A percentile compares a stretch with the other conserved stretches of the same genome.
phyloP scores from a whole-genome alignment of 2,888 invertebrate species.

The Pocota personata region DNA sequence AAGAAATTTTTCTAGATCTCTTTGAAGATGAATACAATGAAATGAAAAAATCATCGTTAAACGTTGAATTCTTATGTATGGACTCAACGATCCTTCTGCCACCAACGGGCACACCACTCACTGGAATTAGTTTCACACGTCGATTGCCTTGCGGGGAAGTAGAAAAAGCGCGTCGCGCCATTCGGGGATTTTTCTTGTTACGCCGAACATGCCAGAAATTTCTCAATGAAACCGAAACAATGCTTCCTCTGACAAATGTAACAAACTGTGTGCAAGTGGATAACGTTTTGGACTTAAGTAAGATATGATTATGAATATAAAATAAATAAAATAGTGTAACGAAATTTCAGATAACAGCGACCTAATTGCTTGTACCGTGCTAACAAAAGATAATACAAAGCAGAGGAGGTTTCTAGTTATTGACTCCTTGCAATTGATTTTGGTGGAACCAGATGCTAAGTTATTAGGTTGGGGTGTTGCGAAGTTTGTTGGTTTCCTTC shows the following conservation, averaged over 20 bases:
- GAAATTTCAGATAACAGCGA: slow-evolving; percentile 94
- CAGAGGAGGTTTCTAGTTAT: slow-evolving; percentile 98
- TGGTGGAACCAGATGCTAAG: slow-evolving; percentile 98
- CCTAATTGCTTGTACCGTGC: slow-evolving; percentile 97
- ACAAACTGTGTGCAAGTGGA: slow-evolving; percentile 95
- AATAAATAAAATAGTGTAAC: slow-evolving; percentile 8
- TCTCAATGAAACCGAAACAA: slow-evolving; percentile 91
- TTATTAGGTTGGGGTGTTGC: slow-evolving; percentile 99
- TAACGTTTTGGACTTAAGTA: slow-evolving; percentile 97
- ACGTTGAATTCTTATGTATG: slow-evolving; percentile 98
- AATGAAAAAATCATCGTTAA: slow-evolving; percentile 92
- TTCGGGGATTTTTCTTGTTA: slow-evolving; percentile 95
- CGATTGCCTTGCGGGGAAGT: slow-evolving; percentile 98
- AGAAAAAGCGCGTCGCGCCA: slow-evolving; percentile 93
- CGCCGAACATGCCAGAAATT: slow-evolving; percentile 91
- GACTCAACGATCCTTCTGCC: slow-evolving; percentile 97
- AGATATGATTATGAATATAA: slow-evolving; percentile 79
- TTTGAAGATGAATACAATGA: slow-evolving; percentile 99
- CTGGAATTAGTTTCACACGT: slow-evolving; percentile 96
- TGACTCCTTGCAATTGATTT: slow-evolving; percentile 96
- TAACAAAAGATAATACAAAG: slow-evolving; percentile 94
- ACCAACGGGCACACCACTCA: slow-evolving; percentile 97
- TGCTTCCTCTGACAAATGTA: slow-evolving; percentile 94
- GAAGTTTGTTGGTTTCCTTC: slow-evolving; percentile 96
- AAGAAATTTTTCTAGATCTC: slow-evolving; percentile 99